Evolutionary conservation across 2,797 vertebrate species (phyloP).

Genomic region (Hephaestus fuliginosus): DNA sequence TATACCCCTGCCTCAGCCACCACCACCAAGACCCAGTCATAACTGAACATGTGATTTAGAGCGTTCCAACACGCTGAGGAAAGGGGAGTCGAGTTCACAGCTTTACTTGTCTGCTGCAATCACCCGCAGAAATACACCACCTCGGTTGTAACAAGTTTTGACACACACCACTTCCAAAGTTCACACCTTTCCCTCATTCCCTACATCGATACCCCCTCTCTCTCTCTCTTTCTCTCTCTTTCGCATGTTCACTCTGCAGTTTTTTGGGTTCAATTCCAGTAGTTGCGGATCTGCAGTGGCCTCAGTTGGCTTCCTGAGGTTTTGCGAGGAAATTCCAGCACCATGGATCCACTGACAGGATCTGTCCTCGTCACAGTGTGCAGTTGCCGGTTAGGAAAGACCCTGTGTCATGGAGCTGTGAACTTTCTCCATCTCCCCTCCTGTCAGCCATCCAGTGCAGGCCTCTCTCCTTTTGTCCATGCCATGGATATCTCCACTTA

Average conservation of each 20-base stretch:
- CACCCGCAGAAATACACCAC: conserved; percentile 61
- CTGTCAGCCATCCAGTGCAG: conserved; percentile 43
- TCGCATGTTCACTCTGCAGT: conserved; percentile 47
- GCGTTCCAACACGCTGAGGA: conserved; percentile 61
- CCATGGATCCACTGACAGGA: conserved; percentile 78
- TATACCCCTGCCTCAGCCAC: conserved; percentile 46
- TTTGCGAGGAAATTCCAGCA: conserved; percentile 78
- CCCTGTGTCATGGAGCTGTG: conserved; percentile 67
- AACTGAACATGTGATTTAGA: conserved; percentile 68
- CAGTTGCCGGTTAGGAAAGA: conserved; percentile 70
- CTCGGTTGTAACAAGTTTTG: conserved; percentile 66
- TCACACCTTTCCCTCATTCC: conserved; percentile 74
- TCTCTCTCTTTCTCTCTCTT: background rate
- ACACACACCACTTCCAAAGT: conserved; percentile 75
- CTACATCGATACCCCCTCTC: conserved; percentile 47
- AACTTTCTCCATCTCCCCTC: conserved; percentile 61
- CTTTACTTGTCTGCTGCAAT: conserved; percentile 75
- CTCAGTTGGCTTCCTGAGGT: conserved; percentile 80
- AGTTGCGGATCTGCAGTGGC: conserved; percentile 71
- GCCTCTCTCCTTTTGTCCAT: conserved; percentile 42
- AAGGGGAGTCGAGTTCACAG: conserved; percentile 73
- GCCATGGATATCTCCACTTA: conserved; percentile 49
- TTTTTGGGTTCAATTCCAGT: conserved; percentile 74
- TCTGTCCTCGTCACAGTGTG: conserved; percentile 79
- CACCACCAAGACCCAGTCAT: conserved; percentile 42